Evolutionary conservation across 2,888 invertebrate species (phyloP).

Genomic region (Synanthedon myopaeformis): DNA sequence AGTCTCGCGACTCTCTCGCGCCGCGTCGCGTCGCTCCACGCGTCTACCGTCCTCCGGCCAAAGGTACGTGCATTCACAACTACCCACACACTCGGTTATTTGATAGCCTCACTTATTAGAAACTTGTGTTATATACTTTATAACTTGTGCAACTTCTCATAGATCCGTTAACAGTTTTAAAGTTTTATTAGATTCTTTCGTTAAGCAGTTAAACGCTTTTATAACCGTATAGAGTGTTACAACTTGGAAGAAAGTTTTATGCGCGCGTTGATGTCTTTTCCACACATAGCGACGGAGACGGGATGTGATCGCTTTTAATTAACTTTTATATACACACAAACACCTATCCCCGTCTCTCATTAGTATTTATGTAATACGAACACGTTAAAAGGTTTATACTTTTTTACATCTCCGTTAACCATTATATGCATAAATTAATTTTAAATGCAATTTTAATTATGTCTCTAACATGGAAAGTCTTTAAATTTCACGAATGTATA

Average conservation of each 20-base stretch:
- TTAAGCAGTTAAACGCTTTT: background rate
- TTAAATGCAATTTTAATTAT: no score
- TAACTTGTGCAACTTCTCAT: background rate
- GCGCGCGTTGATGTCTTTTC: constrained; percentile 56
- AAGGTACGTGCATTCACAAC: background rate
- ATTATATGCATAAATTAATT: no score
- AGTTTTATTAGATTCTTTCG: background rate
- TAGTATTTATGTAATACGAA: no score
- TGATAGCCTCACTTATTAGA: background rate
- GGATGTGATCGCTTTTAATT: no score
- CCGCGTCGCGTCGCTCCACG: constrained; percentile 14
- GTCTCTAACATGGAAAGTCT: no score
- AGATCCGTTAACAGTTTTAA: no score
- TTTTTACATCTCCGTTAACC: no score
- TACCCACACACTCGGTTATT: background rate
- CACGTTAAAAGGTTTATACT: no score
- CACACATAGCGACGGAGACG: constrained; percentile 8
- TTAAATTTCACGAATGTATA: no score
- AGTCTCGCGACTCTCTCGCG: constrained; percentile 15
- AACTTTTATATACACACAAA: no score
- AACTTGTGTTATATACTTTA: background rate
- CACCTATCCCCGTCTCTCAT: no score
- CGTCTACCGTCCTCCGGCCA: background rate
- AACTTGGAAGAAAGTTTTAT: background rate
- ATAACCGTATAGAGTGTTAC: background rate